Conservation (phyloP, 2,113 vertebrate species). For the Paraplagusia blochii region DNA sequence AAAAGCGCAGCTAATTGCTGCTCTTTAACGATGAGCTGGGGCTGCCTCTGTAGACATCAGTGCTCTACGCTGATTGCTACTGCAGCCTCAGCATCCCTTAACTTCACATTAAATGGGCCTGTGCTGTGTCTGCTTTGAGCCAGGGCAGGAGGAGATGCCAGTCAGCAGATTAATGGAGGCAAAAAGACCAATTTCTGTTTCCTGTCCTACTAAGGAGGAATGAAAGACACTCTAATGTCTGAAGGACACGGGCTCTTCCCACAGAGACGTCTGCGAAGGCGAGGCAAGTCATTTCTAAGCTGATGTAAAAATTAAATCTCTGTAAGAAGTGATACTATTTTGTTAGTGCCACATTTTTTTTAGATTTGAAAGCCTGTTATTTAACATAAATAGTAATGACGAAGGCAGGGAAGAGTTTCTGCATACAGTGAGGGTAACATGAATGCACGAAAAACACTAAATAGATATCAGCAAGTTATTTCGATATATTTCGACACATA, state of each 20-base stretch:
- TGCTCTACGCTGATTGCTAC: conserved; percentile 62
- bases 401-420: too few species aligned
- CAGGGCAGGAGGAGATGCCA: conserved; percentile 47
- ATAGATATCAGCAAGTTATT: too few species aligned
- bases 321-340: conserved; percentile 1
- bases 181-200: conserved; percentile 56
- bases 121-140: conserved; percentile 60
- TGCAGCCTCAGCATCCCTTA: conserved; percentile 73
- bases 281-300: too few species aligned
- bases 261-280: too few species aligned
- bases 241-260: conserved; percentile 13
- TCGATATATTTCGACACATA: too few species aligned
- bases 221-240: conserved; percentile 43
- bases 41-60: conserved; percentile 63
- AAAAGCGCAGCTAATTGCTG: conserved; percentile 68
- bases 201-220: conserved; percentile 44
- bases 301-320: conserved; percentile 2
- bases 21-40: conserved; percentile 59
- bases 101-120: conserved; percentile 64
- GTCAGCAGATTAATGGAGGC: conserved; percentile 69
- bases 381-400: too few species aligned
- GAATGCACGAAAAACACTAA: too few species aligned
- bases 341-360: too few species aligned
- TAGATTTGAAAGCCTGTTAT: too few species aligned
- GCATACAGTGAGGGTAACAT: too few species aligned